Base-by-base conservation (phyloP, 2,113 vertebrate species). In the Manacus vitellinus region DNA sequence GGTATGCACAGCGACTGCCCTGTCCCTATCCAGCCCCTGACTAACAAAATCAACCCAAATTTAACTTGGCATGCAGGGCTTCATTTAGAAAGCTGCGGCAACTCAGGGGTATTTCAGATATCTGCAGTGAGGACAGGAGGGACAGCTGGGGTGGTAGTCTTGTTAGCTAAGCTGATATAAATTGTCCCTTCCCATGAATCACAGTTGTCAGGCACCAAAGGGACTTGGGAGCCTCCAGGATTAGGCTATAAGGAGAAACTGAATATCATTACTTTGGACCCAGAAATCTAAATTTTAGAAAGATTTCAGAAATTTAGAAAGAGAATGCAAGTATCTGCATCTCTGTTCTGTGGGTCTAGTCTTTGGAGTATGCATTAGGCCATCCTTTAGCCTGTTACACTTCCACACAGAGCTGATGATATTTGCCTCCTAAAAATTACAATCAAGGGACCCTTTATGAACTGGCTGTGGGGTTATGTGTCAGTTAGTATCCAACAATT, bases 81-180 rank as follows among this genome's bases (percentile, higher is more conserved):
- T 23, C 0, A 9, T 92, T 88, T 92, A 90, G 83, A 94, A 96
- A 95, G 63, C 46, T 58, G 72, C 6, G 0, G 37, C 63, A 92
- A 63, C 59, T 89, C 67, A 80, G 63, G 24, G 21, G 27, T 88
- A 86, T 94, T 88, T 88, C 83, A 92, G 51, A n/a, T 76, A 84
- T 41, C 63, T 3, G 4, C 27, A 75, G 24, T 14, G 49, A 63
- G 72, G 76, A 80, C 14, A 56, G 80, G 17, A 70, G 49, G 82
- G 83, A 86, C 41, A 91, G 86, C 71, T 94, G 79, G 82, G 46
- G 37, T 77, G 24, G 31, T n/a, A 80, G 80, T 86, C 67, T 70
- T 56, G 59, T 77, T 92, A 79, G 75, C 31, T 27, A 68, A 41
- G 41, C 49, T 73, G 37, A 61, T 77, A 89, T n/a, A 80, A 91